Evolutionary conservation across 2,797 vertebrate species (phyloP), one percentile per base, ranked within the genome.

Genomic region (Pipistrellus kuhlii): DNA sequence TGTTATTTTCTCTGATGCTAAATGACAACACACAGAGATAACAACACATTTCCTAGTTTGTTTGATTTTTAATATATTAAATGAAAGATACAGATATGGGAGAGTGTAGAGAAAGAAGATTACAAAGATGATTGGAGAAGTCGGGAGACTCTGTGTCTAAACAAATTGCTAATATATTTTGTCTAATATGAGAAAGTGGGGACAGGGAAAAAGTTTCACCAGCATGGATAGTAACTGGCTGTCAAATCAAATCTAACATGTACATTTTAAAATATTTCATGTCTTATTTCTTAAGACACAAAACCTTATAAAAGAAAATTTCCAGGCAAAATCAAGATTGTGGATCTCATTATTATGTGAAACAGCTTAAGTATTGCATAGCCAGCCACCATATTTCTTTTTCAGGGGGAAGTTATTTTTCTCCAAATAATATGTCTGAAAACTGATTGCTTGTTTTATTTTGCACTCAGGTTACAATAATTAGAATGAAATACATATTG

Each of bases 81-180:
- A 44, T 44, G 44, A 44, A 44, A 44, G 44, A 44, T 44, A 44
- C 8, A 44, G 44, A 44, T 9, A 44, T 44, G 44, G 44, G 44
- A 44, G 44, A 44, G 10, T 44, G 44, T 44, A 44, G 44, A 44
- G 1, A 44, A 44, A 44, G 44, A 44, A 44, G 44, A 44, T 87
- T 92, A 38, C 51, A n/a, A 57, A 84, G 46, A 92, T 73, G n/a
- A 46, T 20, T 88, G 41, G 38, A 81, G n/a, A 55, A 48, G 35
- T 12, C 85, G 7, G 20, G 32, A 51, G 3, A 44, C 18, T 90
- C 8, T 76, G 2, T 71, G 14, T 82, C 27, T 55, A 77, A 85
- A 93, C 18, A 85, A 69, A 87, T 91, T 32, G 35, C n/a, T 85
- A 85, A 85, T 78, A 85, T 1, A 44, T 88, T 84, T 77, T 84